Evolutionary conservation across 2,888 invertebrate species (phyloP).

Genomic region (Habrosyne pyritoides): DNA sequence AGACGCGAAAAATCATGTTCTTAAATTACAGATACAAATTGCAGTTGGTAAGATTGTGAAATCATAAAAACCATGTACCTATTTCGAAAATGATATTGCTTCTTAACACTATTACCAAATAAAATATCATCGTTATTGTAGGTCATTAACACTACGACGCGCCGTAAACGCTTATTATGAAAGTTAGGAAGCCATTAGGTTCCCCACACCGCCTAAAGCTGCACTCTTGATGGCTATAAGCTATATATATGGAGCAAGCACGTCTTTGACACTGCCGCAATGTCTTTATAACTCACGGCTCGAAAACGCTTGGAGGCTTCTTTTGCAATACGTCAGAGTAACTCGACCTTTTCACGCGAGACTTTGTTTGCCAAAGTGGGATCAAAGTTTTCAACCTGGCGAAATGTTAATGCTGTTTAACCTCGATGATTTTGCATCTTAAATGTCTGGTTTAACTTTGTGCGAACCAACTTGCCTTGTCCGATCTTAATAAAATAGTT

Average conservation of each 20-base stretch:
- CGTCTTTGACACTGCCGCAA: constrained; percentile 26
- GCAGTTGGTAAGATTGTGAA: too few species aligned
- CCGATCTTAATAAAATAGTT: not conserved
- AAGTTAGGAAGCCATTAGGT: constrained; percentile 43
- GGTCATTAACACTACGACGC: constrained; percentile 37
- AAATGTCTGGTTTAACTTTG: not conserved
- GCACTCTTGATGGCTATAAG: constrained; percentile 36
- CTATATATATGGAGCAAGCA: constrained; percentile 35
- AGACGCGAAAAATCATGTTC: not conserved
- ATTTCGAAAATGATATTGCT: not conserved
- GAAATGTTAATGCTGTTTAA: not conserved
- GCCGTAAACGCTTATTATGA: constrained; percentile 48
- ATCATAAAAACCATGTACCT: too few species aligned
- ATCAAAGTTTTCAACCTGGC: not conserved
- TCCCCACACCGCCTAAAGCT: constrained; percentile 7
- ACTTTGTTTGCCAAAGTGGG: not conserved
- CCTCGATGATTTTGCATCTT: not conserved
- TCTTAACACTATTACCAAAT: not conserved
- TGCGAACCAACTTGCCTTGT: not conserved
- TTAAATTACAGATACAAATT: not conserved
- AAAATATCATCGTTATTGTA: constrained; percentile 28
- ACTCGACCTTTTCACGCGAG: not conserved
- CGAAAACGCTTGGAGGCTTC: not conserved
- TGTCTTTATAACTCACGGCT: not conserved
- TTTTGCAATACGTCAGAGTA: not conserved